Conservation (phyloP, 1,140 invertebrate species). For the Pachyrhynchus sulphureomaculatus region DNA sequence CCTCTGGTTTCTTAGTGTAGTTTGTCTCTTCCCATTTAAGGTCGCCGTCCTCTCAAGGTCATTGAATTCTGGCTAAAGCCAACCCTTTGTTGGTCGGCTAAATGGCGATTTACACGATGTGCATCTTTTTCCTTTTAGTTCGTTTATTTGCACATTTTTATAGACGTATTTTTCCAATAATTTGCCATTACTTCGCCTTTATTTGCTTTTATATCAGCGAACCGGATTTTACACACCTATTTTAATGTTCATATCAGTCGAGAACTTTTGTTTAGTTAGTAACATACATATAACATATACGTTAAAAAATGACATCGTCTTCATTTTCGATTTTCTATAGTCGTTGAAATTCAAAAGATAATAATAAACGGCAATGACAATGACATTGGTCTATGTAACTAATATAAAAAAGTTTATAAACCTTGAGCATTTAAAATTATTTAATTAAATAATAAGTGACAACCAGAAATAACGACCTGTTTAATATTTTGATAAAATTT, state of each 20-base stretch:
- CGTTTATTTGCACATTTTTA: neutral
- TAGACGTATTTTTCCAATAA: slow-evolving; percentile 19
- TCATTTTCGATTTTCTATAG: neutral
- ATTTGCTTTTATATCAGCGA: neutral
- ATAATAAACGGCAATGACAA: neutral
- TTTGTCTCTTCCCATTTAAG: slow-evolving; percentile 15
- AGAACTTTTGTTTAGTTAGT: neutral
- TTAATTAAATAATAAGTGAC: slow-evolving; percentile 7
- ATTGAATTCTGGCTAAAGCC: slow-evolving; percentile 12
- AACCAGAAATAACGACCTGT: neutral
- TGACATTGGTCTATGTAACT: neutral
- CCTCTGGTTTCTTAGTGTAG: slow-evolving; percentile 1
- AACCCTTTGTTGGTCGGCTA: slow-evolving; percentile 24
- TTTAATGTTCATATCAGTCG: neutral
- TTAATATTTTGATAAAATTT: no score
- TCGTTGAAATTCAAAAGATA: neutral
- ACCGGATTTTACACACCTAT: slow-evolving; percentile 18
- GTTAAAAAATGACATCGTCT: neutral
- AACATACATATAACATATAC: no score
- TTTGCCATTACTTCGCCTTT: neutral
- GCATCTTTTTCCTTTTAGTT: neutral
- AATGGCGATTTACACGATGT: slow-evolving; percentile 8
- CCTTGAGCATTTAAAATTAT: slow-evolving; percentile 11
- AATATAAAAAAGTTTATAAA: neutral
- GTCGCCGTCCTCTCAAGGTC: slow-evolving; percentile 30